Percentiles rank a stretch among this genome's conserved stretches.
These are phyloP conservation scores for Nasonia longicornis DNA, from an alignment of 1,140 invertebrate species.

Conservation along the genomic window DNA sequence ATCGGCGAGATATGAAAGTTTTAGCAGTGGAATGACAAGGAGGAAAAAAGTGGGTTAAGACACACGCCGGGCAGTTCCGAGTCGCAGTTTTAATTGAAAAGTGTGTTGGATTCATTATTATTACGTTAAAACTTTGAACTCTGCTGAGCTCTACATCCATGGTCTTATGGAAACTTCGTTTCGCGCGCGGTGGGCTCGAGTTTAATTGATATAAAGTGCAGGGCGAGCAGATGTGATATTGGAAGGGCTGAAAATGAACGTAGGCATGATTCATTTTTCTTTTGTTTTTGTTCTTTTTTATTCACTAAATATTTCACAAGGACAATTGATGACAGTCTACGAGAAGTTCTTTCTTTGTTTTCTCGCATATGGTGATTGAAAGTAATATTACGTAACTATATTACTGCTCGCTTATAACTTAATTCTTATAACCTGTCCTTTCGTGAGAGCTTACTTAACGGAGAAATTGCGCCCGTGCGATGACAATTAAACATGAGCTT, in stretches of 20 bases:
- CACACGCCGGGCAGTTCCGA: neutral
- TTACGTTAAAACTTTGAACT: neutral
- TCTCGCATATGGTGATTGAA: conserved; percentile 13
- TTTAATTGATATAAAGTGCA: neutral
- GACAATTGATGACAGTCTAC: conserved; percentile 41
- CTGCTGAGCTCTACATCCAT: neutral
- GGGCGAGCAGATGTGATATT: neutral
- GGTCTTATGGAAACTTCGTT: neutral
- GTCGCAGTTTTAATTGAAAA: conserved; percentile 9
- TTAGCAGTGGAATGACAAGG: conserved; percentile 5
- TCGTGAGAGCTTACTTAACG: conserved; percentile 13
- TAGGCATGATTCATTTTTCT: neutral
- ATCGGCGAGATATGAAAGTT: conserved; percentile 36
- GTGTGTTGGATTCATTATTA: neutral
- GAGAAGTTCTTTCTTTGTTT: conserved; percentile 37
- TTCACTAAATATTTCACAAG: conserved; percentile 45
- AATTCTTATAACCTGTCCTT: conserved; percentile 23
- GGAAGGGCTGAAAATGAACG: neutral
- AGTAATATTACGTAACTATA: conserved; percentile 21
- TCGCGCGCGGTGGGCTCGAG: too few relatives aligned
- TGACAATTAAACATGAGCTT: conserved; percentile 20
- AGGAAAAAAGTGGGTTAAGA: conserved; percentile 29
- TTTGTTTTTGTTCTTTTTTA: conserved; percentile 37
- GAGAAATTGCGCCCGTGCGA: conserved; percentile 12
- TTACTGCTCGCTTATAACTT: neutral